phyloP scores from a whole-genome alignment of 2,113 vertebrate species.

The Myotis yumanensis region DNA sequence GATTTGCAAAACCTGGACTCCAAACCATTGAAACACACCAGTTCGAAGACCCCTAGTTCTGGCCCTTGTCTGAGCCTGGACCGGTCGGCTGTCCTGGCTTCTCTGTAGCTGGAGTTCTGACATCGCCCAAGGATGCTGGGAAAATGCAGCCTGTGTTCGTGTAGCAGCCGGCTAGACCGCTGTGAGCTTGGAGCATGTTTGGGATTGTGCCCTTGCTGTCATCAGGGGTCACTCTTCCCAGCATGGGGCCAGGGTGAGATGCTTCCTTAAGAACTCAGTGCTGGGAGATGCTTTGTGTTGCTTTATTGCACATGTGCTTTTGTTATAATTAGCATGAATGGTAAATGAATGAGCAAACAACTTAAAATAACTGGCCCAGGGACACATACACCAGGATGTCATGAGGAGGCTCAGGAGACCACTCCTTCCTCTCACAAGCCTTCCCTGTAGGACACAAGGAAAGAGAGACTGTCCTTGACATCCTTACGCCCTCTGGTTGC shows the following conservation, averaged over 20 bases:
- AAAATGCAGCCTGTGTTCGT: neutral
- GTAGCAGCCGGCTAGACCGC: neutral
- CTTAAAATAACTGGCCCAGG: neutral
- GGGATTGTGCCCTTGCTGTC: neutral
- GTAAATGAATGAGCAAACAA: conserved; percentile 49
- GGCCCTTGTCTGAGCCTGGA: neutral
- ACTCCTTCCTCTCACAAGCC: neutral
- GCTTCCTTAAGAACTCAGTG: neutral
- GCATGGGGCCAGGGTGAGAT: neutral
- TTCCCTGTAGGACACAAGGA: neutral
- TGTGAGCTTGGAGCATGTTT: neutral
- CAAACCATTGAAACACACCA: neutral
- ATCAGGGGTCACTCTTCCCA: neutral
- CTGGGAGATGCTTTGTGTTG: neutral
- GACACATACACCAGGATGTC: neutral
- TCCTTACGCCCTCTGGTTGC: neutral
- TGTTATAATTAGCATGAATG: neutral
- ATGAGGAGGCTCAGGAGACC: neutral
- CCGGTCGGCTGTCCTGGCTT: neutral
- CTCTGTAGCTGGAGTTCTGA: neutral
- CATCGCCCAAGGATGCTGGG: neutral
- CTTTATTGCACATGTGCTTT: neutral
- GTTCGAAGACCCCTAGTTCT: neutral
- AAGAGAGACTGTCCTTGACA: neutral
- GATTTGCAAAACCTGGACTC: neutral